Percentiles rank a stretch among this genome's conserved stretches.
Evolutionary conservation across 2,113 vertebrate genomes (phyloP).

Genomic region (Corythaixoides concolor): DNA sequence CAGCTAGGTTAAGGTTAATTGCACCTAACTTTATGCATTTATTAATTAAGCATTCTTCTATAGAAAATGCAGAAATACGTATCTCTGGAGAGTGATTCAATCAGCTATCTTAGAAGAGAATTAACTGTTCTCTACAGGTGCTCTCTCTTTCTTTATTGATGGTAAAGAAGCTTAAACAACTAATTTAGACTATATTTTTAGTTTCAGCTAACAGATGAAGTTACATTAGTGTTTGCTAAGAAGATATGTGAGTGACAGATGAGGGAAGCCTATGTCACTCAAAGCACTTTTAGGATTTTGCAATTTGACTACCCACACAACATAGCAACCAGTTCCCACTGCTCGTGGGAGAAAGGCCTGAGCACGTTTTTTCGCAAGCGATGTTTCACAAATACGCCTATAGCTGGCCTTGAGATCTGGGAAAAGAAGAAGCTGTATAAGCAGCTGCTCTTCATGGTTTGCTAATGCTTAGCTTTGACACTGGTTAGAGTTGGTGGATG

Average conservation of each 20-base stretch:
- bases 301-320: background rate
- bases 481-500: background rate
- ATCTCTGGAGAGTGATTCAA: background rate
- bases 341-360: background rate
- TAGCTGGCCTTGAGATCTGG: background rate
- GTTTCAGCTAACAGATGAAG: background rate
- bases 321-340: background rate
- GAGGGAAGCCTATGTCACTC: background rate
- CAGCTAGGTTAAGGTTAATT: background rate
- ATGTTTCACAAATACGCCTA: background rate
- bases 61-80: background rate
- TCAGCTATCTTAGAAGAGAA: background rate
- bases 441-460: background rate
- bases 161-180: background rate
- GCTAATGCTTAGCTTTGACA: background rate
- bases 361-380: accelerated
- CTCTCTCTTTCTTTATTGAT: background rate
- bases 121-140: background rate
- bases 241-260: background rate
- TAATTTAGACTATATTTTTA: background rate
- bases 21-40: background rate
- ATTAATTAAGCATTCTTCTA: background rate
- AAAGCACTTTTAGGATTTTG: background rate
- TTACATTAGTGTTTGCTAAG: background rate
- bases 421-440: constrained; percentile 12